Base-by-base conservation (phyloP, 2,113 vertebrate genomes). In the Cinclus cinclus region DNA sequence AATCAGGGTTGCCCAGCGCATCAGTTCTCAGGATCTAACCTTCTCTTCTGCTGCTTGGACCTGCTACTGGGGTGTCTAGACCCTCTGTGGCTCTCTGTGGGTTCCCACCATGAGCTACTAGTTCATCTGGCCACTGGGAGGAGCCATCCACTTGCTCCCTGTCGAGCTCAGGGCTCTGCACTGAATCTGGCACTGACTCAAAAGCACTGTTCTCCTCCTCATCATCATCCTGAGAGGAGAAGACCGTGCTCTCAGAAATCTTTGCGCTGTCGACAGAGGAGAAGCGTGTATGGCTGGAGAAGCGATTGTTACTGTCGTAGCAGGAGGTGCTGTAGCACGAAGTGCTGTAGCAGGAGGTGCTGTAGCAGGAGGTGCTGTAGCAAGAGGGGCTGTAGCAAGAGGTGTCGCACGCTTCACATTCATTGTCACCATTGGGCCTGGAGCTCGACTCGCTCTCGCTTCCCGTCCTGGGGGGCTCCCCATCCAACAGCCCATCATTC, bases 141-240 rank as follows among this genome's bases (percentile, higher is more conserved):
- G 97, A 95, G 10, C 97, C 95, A 37, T 98, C 97, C 64, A 77
- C 95, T 65, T 90, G 81, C 88, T 98, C 99, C 65, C 97, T 96
- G 83, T 98, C 98, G 97, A 98, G 95, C 81, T 99, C 99, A 2
- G 99, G 98, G 87, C 98, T 98, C 93, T 97, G 98, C 35, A 97
- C 94, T 2, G 93, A 97, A 81, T 99, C 98, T 2, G 98, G 98
- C 46, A 98, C 97, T 1, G 98, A 99, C 96, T 99, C 99, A 67
- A 99, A 99, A 42, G 99, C 98, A 55, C 99, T 99, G 97, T 98
- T 99, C 95, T 99, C 98, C 60, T 99, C 99, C 7, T 99, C 99
- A 0, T 99, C 99, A 42, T 99, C 99, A 46, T 99, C 99, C 92
- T 99, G 99, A 3, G 99, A 99, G 95, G 99, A 99, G 94, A 99